Evolutionary conservation across 1,140 invertebrate genomes (phyloP).

Genomic region (Stratiolaelaps scimitus): DNA sequence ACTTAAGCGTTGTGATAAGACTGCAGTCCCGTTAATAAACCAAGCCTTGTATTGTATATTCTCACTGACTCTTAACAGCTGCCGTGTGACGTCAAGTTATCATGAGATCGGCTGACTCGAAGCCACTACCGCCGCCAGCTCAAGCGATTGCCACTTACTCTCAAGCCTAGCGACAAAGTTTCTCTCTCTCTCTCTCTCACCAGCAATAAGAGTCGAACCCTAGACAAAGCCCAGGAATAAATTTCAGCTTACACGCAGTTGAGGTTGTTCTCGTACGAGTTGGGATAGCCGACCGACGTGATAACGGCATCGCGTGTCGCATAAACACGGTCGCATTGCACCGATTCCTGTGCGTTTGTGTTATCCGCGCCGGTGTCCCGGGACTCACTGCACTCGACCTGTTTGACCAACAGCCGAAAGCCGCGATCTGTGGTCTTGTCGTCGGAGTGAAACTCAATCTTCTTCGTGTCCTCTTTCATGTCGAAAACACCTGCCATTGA

Average conservation of each 20-base stretch:
- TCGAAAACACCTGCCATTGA: constrained; percentile 18
- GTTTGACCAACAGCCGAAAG: constrained; percentile 34
- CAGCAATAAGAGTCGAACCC: too few species aligned
- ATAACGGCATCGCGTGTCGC: constrained; percentile 33
- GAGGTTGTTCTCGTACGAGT: constrained; percentile 32
- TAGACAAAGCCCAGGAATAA: too few species aligned
- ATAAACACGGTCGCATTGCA: constrained; percentile 31
- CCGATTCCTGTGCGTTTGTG: not conserved
- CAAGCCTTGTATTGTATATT: too few species aligned
- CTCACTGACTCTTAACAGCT: too few species aligned
- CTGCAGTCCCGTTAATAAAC: too few species aligned
- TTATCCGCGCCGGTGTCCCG: not conserved
- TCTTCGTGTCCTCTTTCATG: constrained; percentile 25
- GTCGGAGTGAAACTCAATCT: constrained; percentile 33
- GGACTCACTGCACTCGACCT: constrained; percentile 31
- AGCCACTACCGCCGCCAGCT: too few species aligned
- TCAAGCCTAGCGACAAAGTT: too few species aligned
- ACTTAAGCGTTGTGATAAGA: too few species aligned
- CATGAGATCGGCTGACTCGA: too few species aligned
- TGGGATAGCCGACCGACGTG: constrained; percentile 32
- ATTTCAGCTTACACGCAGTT: constrained; percentile 29
- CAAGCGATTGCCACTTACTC: too few species aligned
- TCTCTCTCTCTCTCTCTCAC: too few species aligned
- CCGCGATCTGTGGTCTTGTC: constrained; percentile 33
- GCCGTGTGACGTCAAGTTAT: too few species aligned